Evolutionary conservation across 2,797 vertebrate species (phyloP).

Genomic region (Nannoperca obscura): DNA sequence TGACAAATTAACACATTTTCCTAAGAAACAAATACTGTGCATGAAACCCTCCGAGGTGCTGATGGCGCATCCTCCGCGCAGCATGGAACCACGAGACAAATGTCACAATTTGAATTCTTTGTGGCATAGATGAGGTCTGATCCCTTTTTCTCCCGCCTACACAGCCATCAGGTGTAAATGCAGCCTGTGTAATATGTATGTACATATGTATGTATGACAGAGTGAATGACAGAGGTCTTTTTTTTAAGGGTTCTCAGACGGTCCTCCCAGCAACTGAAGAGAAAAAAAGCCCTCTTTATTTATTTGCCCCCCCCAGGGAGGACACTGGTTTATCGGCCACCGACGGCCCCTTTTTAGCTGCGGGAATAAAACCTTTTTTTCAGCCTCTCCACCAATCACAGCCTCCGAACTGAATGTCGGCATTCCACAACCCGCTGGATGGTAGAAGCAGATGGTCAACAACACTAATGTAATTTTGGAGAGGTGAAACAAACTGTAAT

Average conservation of each 20-base stretch:
- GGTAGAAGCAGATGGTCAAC: conserved; percentile 66
- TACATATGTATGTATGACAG: conserved; percentile 62
- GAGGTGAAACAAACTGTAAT: conserved; percentile 28
- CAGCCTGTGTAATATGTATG: conserved; percentile 61
- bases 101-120: neutral
- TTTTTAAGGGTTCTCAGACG: conserved; percentile 42
- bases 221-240: conserved; percentile 49
- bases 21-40: conserved; percentile 6
- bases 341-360: conserved; percentile 48
- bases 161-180: conserved; percentile 33
- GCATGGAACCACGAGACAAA: neutral
- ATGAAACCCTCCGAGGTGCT: conserved; percentile 10
- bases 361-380: conserved; percentile 41
- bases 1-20: conserved; percentile 3
- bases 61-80: neutral
- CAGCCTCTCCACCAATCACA: conserved; percentile 63
- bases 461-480: conserved; percentile 18
- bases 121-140: conserved; percentile 8
- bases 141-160: neutral
- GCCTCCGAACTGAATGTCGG: conserved; percentile 50
- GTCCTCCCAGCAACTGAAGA: conserved; percentile 52
- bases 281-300: conserved; percentile 65
- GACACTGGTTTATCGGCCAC: conserved; percentile 56
- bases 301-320: conserved; percentile 65
- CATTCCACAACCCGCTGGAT: conserved; percentile 62